A percentile compares a stretch with the other conserved stretches of the same genome.
These are phyloP conservation scores for Zaprionus nigranus DNA, from an alignment of 1,140 invertebrate genomes.

Conservation along the genomic window DNA sequence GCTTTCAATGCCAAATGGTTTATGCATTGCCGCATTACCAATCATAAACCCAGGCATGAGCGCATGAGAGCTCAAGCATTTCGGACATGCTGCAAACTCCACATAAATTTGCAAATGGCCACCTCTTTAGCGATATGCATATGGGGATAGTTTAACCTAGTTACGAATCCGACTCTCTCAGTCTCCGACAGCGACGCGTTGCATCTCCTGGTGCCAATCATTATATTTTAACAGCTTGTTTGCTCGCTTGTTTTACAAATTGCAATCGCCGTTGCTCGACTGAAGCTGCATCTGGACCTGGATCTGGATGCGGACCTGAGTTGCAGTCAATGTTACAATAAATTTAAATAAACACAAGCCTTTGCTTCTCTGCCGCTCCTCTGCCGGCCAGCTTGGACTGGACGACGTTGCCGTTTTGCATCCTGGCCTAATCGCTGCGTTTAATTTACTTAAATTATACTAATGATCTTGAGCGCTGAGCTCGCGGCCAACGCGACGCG, in stretches of 20 bases:
- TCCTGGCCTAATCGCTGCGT: slow-evolving; percentile 83
- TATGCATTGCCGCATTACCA: slow-evolving; percentile 70
- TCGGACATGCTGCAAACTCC: slow-evolving; percentile 72
- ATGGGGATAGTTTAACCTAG: slow-evolving; percentile 76
- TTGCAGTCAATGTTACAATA: slow-evolving; percentile 76
- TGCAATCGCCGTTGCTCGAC: slow-evolving; percentile 67
- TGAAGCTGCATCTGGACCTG: background rate
- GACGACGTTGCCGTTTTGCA: slow-evolving; percentile 55
- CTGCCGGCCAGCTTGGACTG: slow-evolving; percentile 16
- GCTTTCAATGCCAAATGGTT: slow-evolving; percentile 82
- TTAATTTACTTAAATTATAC: slow-evolving; percentile 84
- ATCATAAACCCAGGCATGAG: slow-evolving; percentile 61
- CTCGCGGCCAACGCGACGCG: slow-evolving; percentile 30
- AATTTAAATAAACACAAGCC: slow-evolving; percentile 82
- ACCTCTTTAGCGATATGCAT: slow-evolving; percentile 69
- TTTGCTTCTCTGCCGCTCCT: slow-evolving; percentile 44
- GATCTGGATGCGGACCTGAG: background rate
- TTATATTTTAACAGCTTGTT: slow-evolving; percentile 83
- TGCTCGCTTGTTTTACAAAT: slow-evolving; percentile 83
- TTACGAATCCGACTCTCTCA: slow-evolving; percentile 17
- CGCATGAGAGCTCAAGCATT: slow-evolving; percentile 52
- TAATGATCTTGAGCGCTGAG: slow-evolving; percentile 76
- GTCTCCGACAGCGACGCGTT: slow-evolving; percentile 7
- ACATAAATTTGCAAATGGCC: slow-evolving; percentile 69
- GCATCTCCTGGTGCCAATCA: slow-evolving; percentile 67